Evolutionary conservation across 1,140 invertebrate genomes (phyloP).

Genomic region (Drosophila ogumai): DNA sequence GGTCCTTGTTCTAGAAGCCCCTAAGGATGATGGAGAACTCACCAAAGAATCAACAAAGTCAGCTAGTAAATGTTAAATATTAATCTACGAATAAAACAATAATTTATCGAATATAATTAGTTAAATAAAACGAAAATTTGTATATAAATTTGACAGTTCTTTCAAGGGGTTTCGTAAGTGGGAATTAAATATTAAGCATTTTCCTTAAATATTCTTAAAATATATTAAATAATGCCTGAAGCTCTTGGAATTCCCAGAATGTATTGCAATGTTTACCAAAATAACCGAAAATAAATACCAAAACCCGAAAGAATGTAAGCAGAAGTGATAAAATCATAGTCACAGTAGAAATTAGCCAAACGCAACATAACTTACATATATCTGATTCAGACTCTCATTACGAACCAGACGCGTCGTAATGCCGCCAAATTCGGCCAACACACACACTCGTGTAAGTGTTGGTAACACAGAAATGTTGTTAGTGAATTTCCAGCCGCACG

Average conservation of each 20-base stretch:
- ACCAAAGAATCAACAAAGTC: slow-evolving; percentile 43
- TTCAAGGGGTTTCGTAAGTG: neutral
- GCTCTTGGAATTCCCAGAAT: neutral
- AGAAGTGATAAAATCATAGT: slow-evolving; percentile 19
- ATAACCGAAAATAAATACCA: neutral
- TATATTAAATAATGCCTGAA: neutral
- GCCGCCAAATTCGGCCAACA: slow-evolving; percentile 33
- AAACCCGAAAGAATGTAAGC: slow-evolving; percentile 7
- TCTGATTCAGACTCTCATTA: slow-evolving; percentile 55
- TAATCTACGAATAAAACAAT: slow-evolving; percentile 16
- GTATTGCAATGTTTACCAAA: neutral
- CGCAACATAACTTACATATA: slow-evolving; percentile 31
- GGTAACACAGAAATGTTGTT: slow-evolving; percentile 35
- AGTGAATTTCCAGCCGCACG: slow-evolving; percentile 45
- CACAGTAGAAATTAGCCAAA: slow-evolving; percentile 24
- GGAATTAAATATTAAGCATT: neutral
- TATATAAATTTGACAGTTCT: neutral
- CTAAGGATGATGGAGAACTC: neutral
- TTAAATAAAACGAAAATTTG: slow-evolving; percentile 7
- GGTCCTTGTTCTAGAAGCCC: slow-evolving; percentile 64
- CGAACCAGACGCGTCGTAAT: slow-evolving; percentile 46
- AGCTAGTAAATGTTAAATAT: slow-evolving; percentile 21
- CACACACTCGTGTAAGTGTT: neutral
- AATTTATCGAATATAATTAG: slow-evolving; percentile 41
- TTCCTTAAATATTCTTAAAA: neutral